phyloP scores from a whole-genome alignment of 2,113 vertebrate genomes.

The Sinocyclocheilus maitianheensis region DNA sequence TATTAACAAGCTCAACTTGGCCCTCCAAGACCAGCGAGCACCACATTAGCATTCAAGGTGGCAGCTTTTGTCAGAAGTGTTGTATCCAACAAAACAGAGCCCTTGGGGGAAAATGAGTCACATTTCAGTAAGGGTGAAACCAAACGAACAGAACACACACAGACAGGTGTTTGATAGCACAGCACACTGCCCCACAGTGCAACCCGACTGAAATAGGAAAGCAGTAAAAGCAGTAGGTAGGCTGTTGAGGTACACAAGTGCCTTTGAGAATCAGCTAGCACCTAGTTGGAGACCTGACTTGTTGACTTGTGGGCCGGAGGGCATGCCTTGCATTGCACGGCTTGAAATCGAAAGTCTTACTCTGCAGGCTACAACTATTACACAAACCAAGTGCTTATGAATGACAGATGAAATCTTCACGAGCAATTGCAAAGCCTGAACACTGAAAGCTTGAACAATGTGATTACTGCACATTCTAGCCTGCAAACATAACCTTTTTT shows the following conservation, averaged over 20 bases:
- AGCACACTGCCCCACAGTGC: not conserved
- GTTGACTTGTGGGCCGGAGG: not conserved
- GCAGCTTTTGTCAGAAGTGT: slow-evolving; percentile 37
- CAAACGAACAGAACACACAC: slow-evolving; percentile 17
- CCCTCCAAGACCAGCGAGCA: slow-evolving; percentile 11
- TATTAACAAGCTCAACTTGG: slow-evolving; percentile 35
- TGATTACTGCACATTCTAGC: not conserved
- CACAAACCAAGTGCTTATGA: slow-evolving; percentile 16
- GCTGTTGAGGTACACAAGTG: not conserved
- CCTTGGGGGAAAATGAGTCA: slow-evolving; percentile 38
- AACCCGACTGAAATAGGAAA: slow-evolving; percentile 2
- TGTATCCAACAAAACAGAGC: slow-evolving; percentile 30
- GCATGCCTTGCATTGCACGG: not conserved
- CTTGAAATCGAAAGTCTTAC: slow-evolving; percentile 9
- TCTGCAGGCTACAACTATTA: not conserved
- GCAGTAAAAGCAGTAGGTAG: not conserved
- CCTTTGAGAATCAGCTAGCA: slow-evolving; percentile 31
- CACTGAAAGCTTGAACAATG: not conserved
- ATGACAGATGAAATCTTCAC: slow-evolving; percentile 16
- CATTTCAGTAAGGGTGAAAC: slow-evolving; percentile 13
- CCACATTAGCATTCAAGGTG: slow-evolving; percentile 41
- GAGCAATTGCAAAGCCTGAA: slow-evolving; percentile 9
- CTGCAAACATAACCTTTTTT: slow-evolving; percentile 1
- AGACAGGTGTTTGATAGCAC: slow-evolving; percentile 22
- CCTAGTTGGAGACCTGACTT: not conserved